Conservation (phyloP, 2,113 vertebrate species). For the Geococcyx californianus region DNA sequence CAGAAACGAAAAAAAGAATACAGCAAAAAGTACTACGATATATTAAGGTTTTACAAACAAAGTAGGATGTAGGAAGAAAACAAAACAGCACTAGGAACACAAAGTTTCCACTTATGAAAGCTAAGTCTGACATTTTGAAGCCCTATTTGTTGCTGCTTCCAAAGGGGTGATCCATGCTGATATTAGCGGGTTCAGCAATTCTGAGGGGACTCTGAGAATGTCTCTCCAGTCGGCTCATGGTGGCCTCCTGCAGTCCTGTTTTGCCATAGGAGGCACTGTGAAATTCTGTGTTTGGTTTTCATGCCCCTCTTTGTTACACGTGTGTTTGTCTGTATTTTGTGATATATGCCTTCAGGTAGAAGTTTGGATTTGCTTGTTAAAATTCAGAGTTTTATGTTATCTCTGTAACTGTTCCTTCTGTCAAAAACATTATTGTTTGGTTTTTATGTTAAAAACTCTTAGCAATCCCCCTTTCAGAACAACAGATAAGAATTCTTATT, state of each 20-base stretch:
- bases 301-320: not conserved
- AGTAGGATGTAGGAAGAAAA: not conserved
- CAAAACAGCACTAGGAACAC: not conserved
- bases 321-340: not conserved
- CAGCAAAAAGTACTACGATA: not conserved
- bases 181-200: not conserved
- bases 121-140: not conserved
- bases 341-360: not conserved
- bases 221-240: not conserved
- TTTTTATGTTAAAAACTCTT: constrained; percentile 24
- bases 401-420: not conserved
- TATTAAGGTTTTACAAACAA: not conserved
- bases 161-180: not conserved
- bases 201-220: not conserved
- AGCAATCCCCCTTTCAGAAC: constrained; percentile 18
- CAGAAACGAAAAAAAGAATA: not conserved
- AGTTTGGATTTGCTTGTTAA: not conserved
- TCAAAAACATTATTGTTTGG: not conserved
- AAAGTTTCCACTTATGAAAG: not conserved
- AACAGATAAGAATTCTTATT: constrained; percentile 50
- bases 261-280: not conserved
- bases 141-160: not conserved
- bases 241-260: not conserved
- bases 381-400: not conserved
- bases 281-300: not conserved